Base-by-base conservation (phyloP, 2,888 invertebrate genomes). In the Marronus borbonicus region DNA sequence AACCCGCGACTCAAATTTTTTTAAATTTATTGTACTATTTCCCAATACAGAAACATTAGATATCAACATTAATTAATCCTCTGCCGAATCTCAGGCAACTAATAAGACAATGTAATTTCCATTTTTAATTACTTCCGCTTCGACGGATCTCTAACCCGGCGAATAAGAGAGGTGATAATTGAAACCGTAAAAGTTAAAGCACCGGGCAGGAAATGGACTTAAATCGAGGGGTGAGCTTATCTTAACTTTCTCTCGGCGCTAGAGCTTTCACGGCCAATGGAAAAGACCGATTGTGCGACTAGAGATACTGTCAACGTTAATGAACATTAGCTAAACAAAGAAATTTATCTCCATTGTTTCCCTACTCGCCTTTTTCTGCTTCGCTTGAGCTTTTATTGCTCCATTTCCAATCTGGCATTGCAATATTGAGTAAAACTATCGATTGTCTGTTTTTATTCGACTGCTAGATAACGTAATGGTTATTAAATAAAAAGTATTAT, bases 151-250 rank as follows among this genome's bases (percentile, higher is more conserved):
- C 31, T 24, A 58, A 24, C 68, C 44, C 70, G 60, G 60, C 55
- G 64, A 20, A 58, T n/a, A 50, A 66, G 52, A 58, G 80, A 69
- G 70, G 80, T 79, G 83, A 83, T 83, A 83, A 83, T 83, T 83
- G 83, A 83, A 83, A 81, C 82, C 82, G 82, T 83, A 81, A 81
- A 81, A 81, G 83, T 83, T 81, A 82, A 81, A 81, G 80, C 80
- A 79, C 79, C 81, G 80, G 79, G 81, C 80, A 79, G 80, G 81
- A 81, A 82, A 82, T 81, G 81, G 82, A 81, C 81, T 82, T 81
- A 81, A 81, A 78, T 69, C 81, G 78, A 75, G 77, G 80, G 81
- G 81, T 70, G 81, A 79, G 76, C 81, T 82, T 82, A 82, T 82
- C 82, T 82, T 76, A 76, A 80, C 80, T 80, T 79, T 80, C 80